Evolutionary conservation across 2,888 invertebrate species (phyloP), one percentile per base, ranked within the genome.

Genomic region (Cryptops parisi): DNA sequence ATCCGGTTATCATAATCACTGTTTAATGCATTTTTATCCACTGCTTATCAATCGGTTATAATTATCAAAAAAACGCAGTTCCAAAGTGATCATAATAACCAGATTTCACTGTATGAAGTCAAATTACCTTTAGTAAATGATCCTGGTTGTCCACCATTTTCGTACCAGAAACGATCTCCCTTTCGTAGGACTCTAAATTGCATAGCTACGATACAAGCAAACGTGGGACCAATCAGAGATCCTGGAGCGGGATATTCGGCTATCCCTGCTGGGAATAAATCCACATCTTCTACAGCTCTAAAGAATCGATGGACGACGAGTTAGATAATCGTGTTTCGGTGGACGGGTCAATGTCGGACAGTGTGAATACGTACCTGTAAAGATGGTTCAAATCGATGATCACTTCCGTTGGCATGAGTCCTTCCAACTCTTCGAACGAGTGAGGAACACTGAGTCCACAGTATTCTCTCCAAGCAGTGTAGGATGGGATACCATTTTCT

Each of bases 91-190:
- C n/a, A n/a, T n/a, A n/a, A n/a, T n/a, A n/a, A n/a, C n/a, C n/a
- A n/a, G n/a, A n/a, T n/a, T n/a, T n/a, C n/a, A 33, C 33, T 33
- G 33, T 9, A 33, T 9, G 15, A 15, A 33, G 33, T 15, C 15
- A 15, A 33, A n/a, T 70, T 65, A 83, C 84, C 78, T 65, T 70
- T 63, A 1, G 78, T 78, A 62, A 89, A 87, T 3, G 76, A 76
- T 57, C 81, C 76, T 0, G 76, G 74, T 26, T 74, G 70, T 53
- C 78, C 74, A 1, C 72, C 68, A 33, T 80, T 80, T 68, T 93
- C 91, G 64, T 90, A 91, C 86, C 89, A 93, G 72, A 79, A 86
- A 45, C 89, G 74, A 70, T 93, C 93, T 0, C 85, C 91, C 40
- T 72, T 67, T 71, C 87, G 86, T 23, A 88, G 67, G 45, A 86